phyloP scores from a whole-genome alignment of 2,888 invertebrate genomes.

The Eulithis testata region DNA sequence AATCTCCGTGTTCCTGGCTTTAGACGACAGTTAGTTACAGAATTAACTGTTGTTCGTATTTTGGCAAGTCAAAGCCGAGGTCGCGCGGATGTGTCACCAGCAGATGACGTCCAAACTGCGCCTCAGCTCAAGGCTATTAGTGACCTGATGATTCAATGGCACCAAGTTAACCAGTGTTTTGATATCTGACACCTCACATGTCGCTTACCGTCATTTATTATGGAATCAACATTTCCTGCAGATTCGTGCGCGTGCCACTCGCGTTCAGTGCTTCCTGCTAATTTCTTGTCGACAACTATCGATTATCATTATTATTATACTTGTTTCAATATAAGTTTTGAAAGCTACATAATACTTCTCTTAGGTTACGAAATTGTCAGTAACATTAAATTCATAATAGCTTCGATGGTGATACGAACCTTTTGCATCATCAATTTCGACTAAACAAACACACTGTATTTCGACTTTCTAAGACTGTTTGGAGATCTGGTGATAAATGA shows the following conservation, averaged over 20 bases:
- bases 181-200: conserved; percentile 41
- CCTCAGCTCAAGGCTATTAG: conserved; percentile 39
- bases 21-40: conserved; percentile 43
- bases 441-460: too few species aligned
- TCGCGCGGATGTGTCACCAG: conserved; percentile 51
- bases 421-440: too few species aligned
- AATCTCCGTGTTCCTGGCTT: not conserved
- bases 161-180: conserved; percentile 32
- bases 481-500: not conserved
- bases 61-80: conserved; percentile 60
- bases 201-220: conserved; percentile 18
- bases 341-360: too few species aligned
- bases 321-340: not conserved
- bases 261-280: conserved; percentile 17
- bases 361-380: too few species aligned
- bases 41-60: conserved; percentile 52
- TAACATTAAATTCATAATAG: too few species aligned
- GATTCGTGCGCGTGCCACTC: conserved; percentile 10
- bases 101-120: conserved; percentile 40
- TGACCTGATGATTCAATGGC: conserved; percentile 40
- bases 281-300: conserved; percentile 15
- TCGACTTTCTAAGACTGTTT: not conserved
- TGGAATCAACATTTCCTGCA: conserved; percentile 24
- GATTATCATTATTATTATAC: not conserved
- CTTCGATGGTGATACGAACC: too few species aligned